Conservation (phyloP, 2,797 vertebrate genomes). For the Thaleichthys pacificus region DNA sequence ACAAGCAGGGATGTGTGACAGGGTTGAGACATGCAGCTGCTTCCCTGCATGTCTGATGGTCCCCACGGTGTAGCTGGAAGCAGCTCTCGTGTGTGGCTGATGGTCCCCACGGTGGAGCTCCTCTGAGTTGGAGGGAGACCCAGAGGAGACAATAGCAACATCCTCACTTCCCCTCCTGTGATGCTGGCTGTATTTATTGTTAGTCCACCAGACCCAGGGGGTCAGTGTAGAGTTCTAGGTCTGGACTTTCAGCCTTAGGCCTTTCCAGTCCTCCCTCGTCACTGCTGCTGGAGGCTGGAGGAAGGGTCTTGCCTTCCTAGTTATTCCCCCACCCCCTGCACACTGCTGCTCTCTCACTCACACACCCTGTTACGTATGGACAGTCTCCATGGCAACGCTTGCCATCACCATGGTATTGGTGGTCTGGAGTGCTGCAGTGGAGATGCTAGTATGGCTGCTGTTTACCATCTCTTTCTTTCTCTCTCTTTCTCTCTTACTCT, state of each 20-base stretch:
- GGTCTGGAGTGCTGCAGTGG: constrained; percentile 56
- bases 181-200: constrained; percentile 23
- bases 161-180: constrained; percentile 5
- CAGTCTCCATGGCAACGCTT: constrained; percentile 76
- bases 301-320: constrained; percentile 49
- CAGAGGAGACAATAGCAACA: constrained; percentile 35
- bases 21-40: not conserved
- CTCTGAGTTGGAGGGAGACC: not conserved
- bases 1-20: too few species aligned
- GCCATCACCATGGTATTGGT: constrained; percentile 65
- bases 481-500: not conserved
- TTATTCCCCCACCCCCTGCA: constrained; percentile 59
- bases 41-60: not conserved
- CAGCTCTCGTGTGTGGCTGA: not conserved
- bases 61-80: constrained; percentile 8
- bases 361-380: constrained; percentile 65
- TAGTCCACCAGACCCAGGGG: constrained; percentile 20
- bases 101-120: constrained; percentile 19
- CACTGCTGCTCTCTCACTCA: constrained; percentile 25
- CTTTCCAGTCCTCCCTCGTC: constrained; percentile 12
- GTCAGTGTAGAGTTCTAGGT: constrained; percentile 22
- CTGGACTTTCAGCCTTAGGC: constrained; percentile 30
- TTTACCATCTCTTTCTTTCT: constrained; percentile 32
- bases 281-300: constrained; percentile 37
- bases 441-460: constrained; percentile 59